A percentile compares a stretch with the other conserved stretches of the same genome.
Evolutionary conservation across 2,113 vertebrate species (phyloP).

Genomic region (Barnardius zonarius): DNA sequence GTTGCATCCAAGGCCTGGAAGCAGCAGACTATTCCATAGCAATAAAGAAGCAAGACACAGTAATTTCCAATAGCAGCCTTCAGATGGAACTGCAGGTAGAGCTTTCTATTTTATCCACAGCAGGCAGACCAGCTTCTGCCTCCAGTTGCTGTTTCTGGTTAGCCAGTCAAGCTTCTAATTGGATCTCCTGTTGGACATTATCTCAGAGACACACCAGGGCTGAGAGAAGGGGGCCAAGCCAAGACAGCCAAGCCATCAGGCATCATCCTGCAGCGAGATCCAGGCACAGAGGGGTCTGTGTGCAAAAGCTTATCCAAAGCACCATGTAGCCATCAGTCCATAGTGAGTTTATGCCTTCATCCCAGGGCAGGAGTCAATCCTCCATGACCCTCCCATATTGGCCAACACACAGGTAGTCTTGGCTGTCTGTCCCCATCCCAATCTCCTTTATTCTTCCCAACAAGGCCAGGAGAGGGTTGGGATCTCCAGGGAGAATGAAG

Average conservation of each 20-base stretch:
- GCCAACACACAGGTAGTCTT: not conserved
- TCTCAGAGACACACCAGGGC: not conserved
- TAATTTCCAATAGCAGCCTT: not conserved
- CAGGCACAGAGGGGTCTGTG: not conserved
- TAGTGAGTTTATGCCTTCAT: not conserved
- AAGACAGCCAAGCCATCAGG: not conserved
- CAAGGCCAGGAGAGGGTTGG: not conserved
- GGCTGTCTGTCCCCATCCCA: not conserved
- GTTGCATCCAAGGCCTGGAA: not conserved
- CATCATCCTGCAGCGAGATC: not conserved
- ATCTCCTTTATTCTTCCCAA: not conserved
- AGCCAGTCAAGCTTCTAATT: constrained; percentile 31
- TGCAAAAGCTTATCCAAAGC: not conserved
- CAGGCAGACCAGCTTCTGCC: not conserved
- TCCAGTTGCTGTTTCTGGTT: constrained; percentile 10
- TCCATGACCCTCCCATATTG: not conserved
- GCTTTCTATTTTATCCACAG: constrained; percentile 27
- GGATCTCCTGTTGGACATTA: constrained; percentile 4
- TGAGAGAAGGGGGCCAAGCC: not conserved
- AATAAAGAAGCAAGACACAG: not conserved
- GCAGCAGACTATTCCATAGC: not conserved
- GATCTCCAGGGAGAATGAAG: not conserved
- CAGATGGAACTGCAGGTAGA: not conserved
- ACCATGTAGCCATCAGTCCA: not conserved
- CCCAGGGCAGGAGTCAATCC: not conserved